Evolutionary conservation across 2,888 invertebrate species (phyloP).

Genomic region (Drosophila pegasa): DNA sequence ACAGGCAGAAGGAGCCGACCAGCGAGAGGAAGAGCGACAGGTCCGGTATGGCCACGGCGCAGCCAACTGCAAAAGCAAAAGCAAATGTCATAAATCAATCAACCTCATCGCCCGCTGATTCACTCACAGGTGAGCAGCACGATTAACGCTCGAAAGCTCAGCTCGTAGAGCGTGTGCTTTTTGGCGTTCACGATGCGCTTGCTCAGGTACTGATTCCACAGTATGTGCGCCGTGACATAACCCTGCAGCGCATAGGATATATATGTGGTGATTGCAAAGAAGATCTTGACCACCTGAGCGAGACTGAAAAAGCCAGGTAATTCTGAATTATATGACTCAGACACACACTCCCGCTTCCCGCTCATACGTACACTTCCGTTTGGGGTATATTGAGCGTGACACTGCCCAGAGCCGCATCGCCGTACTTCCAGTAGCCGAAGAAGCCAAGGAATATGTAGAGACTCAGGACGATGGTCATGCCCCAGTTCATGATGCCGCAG

Average conservation of each 20-base stretch:
- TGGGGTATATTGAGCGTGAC: slow-evolving; percentile 95
- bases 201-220: slow-evolving; percentile 88
- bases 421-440: slow-evolving; percentile 96
- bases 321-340: background rate
- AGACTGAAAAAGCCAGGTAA: slow-evolving; percentile 84
- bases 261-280: slow-evolving; percentile 95
- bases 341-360: background rate
- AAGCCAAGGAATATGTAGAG: slow-evolving; percentile 95
- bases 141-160: slow-evolving; percentile 89
- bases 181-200: slow-evolving; percentile 89
- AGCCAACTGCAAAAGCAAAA: slow-evolving; percentile 30
- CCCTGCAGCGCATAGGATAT: slow-evolving; percentile 98
- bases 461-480: slow-evolving; percentile 94
- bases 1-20: slow-evolving; percentile 96
- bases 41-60: slow-evolving; percentile 95
- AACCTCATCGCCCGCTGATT: background rate
- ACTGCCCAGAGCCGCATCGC: slow-evolving; percentile 90
- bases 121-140: slow-evolving; percentile 89
- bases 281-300: slow-evolving; percentile 92
- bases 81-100: background rate
- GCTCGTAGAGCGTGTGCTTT: slow-evolving; percentile 88
- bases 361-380: slow-evolving; percentile 88
- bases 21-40: slow-evolving; percentile 96
- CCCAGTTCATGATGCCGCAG: slow-evolving; percentile 95
- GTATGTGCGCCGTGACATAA: slow-evolving; percentile 98